These are phyloP conservation scores for Saiga tatarica DNA, from an alignment of 2,113 vertebrate species.

Conservation along the genomic window DNA sequence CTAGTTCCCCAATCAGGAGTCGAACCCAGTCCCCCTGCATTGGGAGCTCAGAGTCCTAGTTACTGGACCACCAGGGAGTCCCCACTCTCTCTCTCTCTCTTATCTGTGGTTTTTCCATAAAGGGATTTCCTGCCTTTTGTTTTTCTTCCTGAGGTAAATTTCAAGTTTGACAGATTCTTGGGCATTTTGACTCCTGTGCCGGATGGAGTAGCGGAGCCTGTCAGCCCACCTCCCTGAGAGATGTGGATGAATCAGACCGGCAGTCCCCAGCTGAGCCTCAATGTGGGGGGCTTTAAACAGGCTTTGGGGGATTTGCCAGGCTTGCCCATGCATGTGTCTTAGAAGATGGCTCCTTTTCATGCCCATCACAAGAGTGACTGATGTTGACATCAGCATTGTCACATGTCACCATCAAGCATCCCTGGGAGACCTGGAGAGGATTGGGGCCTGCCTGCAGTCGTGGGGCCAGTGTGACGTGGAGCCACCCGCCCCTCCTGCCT, in stretches of 20 bases:
- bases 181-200: not conserved
- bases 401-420: not conserved
- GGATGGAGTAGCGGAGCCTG: fast-evolving
- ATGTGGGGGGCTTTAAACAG: fast-evolving
- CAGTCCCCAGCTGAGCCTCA: fast-evolving
- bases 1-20: not conserved
- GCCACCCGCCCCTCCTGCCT: fast-evolving
- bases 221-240: not conserved
- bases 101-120: not conserved
- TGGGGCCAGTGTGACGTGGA: fast-evolving
- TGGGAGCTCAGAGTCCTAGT: not conserved
- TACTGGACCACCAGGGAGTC: not conserved
- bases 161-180: not conserved
- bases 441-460: not conserved
- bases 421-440: not conserved
- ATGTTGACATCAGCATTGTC: fast-evolving
- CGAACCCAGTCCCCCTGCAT: not conserved
- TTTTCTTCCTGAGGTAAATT: not conserved
- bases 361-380: fast-evolving
- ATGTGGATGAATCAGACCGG: fast-evolving
- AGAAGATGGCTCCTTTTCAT: not conserved
- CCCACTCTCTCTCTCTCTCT: not conserved
- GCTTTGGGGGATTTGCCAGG: fast-evolving
- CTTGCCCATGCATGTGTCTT: fast-evolving
- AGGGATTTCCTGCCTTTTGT: not conserved